Evolutionary conservation across 2,888 invertebrate genomes (phyloP), one percentile per base, ranked within the genome.

Genomic region (Junonia oenone): DNA sequence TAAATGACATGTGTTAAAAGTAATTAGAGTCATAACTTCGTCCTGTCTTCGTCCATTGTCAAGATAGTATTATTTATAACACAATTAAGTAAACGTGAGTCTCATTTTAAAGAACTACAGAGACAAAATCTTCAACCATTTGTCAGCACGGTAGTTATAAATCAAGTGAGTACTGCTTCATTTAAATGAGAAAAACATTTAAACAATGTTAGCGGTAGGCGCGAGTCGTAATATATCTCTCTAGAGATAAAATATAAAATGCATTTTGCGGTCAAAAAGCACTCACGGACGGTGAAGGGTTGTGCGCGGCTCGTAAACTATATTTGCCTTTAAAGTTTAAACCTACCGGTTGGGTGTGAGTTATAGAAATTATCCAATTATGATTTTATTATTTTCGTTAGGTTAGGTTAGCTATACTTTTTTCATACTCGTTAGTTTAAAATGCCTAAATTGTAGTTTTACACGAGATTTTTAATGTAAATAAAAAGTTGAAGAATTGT

Each of bases 111-210:
- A 49, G 43, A 38, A 45, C 46, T 31, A 48, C 27, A 19, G 26
- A 58, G 40, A 61, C 60, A 52, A 62, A 59, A 67, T 63, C 59
- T 59, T 58, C 55, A 57, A 51, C 58, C 53, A 66, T 65, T 63
- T 62, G 63, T 65, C 64, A 66, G 46, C 46, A 40, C 15, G 33
- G 61, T 48, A 31, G 47, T 46, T 49, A 58, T 65, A 63, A 66
- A 69, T 64, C 61, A 63, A 51, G 40, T 33, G 37, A 51, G 45
- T 45, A 58, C 53, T 56, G 58, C 57, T 61, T 62, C 61, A 62
- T 63, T 63, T 63, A 63, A 66, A 65, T 55, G 55, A 61, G 59
- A 61, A 63, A 62, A 59, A 55, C 57, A 53, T 60, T 65, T 63
- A 62, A 63, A 63, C 37, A 43, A 56, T 60, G 56, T 62, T 55